Base-by-base conservation (phyloP, 2,888 invertebrate species). In the Dermolepida albohirtum region DNA sequence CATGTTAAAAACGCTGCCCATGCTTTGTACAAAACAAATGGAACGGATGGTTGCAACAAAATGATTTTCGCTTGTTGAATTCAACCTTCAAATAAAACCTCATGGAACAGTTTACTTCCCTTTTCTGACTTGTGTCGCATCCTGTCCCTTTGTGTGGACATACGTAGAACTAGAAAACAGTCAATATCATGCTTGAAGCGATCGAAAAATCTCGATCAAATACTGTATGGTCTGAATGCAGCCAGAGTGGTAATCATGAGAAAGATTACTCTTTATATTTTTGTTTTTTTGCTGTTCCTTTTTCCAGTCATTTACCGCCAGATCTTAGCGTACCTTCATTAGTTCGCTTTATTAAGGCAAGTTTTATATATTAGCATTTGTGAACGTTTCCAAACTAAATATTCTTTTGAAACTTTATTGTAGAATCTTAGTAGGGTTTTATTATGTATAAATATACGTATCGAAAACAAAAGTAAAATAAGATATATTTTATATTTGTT, bases 31-130 rank as follows among this genome's bases (percentile, higher is more conserved):
- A 76, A 75, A 76, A 75, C 74, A 77, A 78, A 75, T 77, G 75
- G 76, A 76, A 75, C 76, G 77, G 75, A 78, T 76, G 76, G 66
- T 55, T 66, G 73, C 71, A 69, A 72, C 70, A 76, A 73, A 78
- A 74, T 78, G 78, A 79, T 78, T 78, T 74, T 76, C 74, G 76
- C 75, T 77, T 77, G 77, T 77, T 76, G 76, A 75, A 75, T 76
- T 76, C 76, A 74, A 74, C 75, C 77, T 77, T 76, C 77, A 75
- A 77, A 78, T 78, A 76, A 78, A 78, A 77, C 76, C 77, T 75
- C 77, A 74, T 74, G 76, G 75, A 78, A 77, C 74, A 77, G 76
- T 72, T 74, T 74, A 72, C 76, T 77, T 78, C 77, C 78, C 76
- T 75, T 78, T 76, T 76, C 76, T 76, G 76, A 74, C 75, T 74